Conservation (phyloP, 2,888 invertebrate species). For the Cartodere bifasciata region DNA sequence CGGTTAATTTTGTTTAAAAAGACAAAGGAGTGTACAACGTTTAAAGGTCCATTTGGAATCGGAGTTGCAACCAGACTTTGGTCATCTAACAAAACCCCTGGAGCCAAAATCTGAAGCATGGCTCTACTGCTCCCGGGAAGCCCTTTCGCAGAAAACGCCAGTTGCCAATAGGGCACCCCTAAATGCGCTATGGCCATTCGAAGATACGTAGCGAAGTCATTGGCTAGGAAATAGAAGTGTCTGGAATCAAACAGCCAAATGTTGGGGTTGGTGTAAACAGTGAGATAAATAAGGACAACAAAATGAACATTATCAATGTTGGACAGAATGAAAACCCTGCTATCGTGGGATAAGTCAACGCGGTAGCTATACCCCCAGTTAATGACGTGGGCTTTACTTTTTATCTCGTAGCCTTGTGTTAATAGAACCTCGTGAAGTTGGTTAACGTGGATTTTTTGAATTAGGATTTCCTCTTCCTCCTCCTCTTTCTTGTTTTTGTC, state of each 20-base stretch:
- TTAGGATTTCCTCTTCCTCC: slow-evolving; percentile 16
- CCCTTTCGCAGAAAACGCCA: slow-evolving; percentile 21
- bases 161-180: slow-evolving; percentile 83
- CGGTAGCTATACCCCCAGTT: slow-evolving; percentile 15
- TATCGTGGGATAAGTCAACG: slow-evolving; percentile 22
- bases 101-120: slow-evolving; percentile 62
- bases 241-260: slow-evolving; percentile 29
- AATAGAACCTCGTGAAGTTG: slow-evolving; percentile 13
- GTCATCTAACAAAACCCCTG: slow-evolving; percentile 29
- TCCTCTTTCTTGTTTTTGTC: slow-evolving; percentile 10
- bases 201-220: slow-evolving; percentile 73
- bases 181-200: slow-evolving; percentile 80
- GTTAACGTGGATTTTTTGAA: slow-evolving; percentile 26
- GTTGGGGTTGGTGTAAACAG: slow-evolving; percentile 22
- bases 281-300: slow-evolving; percentile 27
- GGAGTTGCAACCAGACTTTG: slow-evolving; percentile 16
- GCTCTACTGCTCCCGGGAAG: slow-evolving; percentile 37
- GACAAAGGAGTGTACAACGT: too few species aligned
- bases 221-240: slow-evolving; percentile 71
- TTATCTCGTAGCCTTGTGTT: slow-evolving; percentile 21
- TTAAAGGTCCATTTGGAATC: too few species aligned
- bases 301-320: slow-evolving; percentile 19
- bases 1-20: too few species aligned
- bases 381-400: slow-evolving; percentile 19
- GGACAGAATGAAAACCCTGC: slow-evolving; percentile 27